Base-by-base conservation (phyloP, 2,113 vertebrate species). In the Lepus americanus region DNA sequence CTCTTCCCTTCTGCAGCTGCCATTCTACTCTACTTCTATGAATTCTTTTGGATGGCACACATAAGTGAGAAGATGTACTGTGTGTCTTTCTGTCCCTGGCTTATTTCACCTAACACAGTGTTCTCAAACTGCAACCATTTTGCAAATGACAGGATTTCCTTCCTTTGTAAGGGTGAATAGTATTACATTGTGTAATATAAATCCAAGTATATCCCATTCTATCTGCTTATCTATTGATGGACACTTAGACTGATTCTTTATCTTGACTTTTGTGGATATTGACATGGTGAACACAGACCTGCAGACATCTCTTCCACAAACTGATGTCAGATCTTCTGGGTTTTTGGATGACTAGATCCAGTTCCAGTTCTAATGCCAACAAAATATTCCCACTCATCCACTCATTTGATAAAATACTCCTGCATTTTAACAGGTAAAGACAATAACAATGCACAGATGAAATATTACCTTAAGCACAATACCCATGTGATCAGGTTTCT, bases 391-490 rank as follows among this genome's bases (percentile, higher is more conserved):
- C 22, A 64, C n/a, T 82, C 59, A 14, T 74, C 20, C 20, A 63
- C 55, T 69, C 44, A 44, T 7, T 44, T 44, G 44, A 44, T 7
- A 44, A 44, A 44, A 44, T 44, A 44, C 44, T 44, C 44, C 27
- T 59, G 85, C 16, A 73, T 5, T 20, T 67, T 63, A 77, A 19
- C 10, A 81, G 6, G 44, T 44, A 44, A 44, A 44, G 44, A 44
- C 67, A 66, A 72, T 10, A 53, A 14, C 73, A 82, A 79, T 59
- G 59, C 55, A 79, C 9, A 72, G 23, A 33, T 84, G 31, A 91
- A 91, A 88, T 84, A 51, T 25, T 82, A 77, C 64, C 55, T 59
- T 85, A 89, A 85, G 44, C n/a, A 20, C 66, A 44, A 39, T 82
- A 76, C 14, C 9, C 66, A 22, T 29, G 20, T 8, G 69, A 39